phyloP scores from a whole-genome alignment of 2,888 invertebrate genomes.

The Escarpia spicata region DNA sequence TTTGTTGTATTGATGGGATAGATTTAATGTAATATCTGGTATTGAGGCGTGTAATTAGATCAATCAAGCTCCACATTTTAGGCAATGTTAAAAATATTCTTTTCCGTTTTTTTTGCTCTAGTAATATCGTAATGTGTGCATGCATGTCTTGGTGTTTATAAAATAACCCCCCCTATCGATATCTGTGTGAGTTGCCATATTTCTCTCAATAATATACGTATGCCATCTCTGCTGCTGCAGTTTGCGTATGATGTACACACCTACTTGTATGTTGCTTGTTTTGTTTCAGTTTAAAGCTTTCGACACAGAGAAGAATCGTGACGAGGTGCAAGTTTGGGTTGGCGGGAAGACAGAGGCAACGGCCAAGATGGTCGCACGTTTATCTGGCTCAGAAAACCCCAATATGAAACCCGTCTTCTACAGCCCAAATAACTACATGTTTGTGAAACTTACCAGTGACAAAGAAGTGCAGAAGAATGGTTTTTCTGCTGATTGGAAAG shows the following conservation, averaged over 20 bases:
- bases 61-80: background rate
- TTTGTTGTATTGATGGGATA: background rate
- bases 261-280: background rate
- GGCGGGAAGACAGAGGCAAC: constrained; percentile 95
- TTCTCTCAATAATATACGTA: background rate
- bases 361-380: constrained; percentile 87
- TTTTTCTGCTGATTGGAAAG: constrained; percentile 71
- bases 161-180: background rate
- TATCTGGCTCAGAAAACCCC: constrained; percentile 80
- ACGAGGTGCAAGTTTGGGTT: constrained; percentile 93
- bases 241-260: background rate
- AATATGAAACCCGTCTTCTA: constrained; percentile 79
- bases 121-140: background rate
- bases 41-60: background rate
- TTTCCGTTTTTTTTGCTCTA: background rate
- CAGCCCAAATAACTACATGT: constrained; percentile 97
- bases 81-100: background rate
- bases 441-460: constrained; percentile 95
- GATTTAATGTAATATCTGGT: background rate
- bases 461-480: constrained; percentile 92
- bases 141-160: background rate
- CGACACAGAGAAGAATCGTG: constrained; percentile 95
- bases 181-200: background rate
- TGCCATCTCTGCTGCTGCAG: background rate
- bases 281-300: constrained; percentile 87